phyloP scores from a whole-genome alignment of 1,140 invertebrate genomes.

The Bombus fervidus region DNA sequence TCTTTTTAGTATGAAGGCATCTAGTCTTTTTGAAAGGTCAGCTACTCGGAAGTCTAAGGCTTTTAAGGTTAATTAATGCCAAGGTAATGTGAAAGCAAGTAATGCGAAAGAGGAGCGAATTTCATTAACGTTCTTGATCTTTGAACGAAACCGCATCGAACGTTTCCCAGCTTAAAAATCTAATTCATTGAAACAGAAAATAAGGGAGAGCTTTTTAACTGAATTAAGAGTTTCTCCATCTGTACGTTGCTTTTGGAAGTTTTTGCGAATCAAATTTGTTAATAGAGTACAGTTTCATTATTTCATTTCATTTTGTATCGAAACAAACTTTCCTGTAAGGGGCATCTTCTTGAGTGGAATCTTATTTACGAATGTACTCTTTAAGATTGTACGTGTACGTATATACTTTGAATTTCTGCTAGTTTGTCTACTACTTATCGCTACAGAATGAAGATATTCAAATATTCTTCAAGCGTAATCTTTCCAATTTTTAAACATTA shows the following conservation, averaged over 20 bases:
- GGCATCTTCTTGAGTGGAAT: too few species aligned
- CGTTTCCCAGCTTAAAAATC: neutral
- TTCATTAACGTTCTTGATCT: conserved; percentile 40
- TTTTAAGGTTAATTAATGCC: conserved; percentile 42
- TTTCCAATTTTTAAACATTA: neutral
- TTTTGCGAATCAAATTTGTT: too few species aligned
- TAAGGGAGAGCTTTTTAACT: neutral
- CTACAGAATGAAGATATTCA: neutral
- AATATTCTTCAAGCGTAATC: neutral
- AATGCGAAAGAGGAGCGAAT: conserved; percentile 19
- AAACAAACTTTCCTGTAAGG: too few species aligned
- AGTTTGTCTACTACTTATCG: neutral
- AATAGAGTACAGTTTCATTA: too few species aligned
- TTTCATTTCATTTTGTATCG: too few species aligned
- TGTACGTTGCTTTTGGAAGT: too few species aligned
- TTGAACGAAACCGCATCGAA: neutral
- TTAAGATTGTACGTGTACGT: too few species aligned
- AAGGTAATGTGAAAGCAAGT: conserved; percentile 25
- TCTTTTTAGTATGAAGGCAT: neutral
- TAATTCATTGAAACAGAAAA: neutral
- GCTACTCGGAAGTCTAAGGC: neutral
- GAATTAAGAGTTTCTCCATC: neutral
- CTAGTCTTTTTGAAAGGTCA: neutral
- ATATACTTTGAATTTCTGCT: too few species aligned
- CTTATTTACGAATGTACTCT: too few species aligned